phyloP scores from a whole-genome alignment of 1,140 invertebrate species.

The Pogonognathellus flavescens region DNA sequence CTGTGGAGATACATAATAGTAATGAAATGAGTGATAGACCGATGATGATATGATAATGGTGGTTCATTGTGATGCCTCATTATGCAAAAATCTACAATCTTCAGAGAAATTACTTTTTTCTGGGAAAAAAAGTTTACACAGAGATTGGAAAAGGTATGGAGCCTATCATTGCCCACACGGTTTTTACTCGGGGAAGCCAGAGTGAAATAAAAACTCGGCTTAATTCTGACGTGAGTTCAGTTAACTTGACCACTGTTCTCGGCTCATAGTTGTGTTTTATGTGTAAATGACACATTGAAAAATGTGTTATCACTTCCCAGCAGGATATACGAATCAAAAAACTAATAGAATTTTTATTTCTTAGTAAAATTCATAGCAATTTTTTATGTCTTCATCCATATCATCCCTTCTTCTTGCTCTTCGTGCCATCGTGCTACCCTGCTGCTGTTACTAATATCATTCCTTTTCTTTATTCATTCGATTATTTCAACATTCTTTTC shows the following conservation, averaged over 20 bases:
- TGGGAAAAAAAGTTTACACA: not conserved
- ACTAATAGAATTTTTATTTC: conserved; percentile 60
- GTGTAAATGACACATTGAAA: conserved; percentile 60
- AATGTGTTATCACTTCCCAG: conserved; percentile 63
- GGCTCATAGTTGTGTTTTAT: not conserved
- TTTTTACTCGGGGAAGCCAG: not conserved
- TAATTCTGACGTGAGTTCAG: conserved; percentile 31
- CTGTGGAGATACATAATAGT: not conserved
- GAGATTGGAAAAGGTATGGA: not conserved
- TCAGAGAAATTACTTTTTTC: conserved; percentile 49
- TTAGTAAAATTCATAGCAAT: conserved; percentile 50
- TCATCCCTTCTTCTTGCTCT: not conserved
- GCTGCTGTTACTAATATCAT: conserved; percentile 46
- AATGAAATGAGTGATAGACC: conserved; percentile 50
- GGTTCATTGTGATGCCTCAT: conserved; percentile 54
- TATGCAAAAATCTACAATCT: conserved; percentile 57
- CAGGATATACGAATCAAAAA: conserved; percentile 60
- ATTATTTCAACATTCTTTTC: conserved; percentile 35
- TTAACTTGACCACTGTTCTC: conserved; percentile 17
- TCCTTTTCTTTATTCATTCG: conserved; percentile 45
- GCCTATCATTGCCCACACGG: not conserved
- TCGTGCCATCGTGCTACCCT: conserved; percentile 20
- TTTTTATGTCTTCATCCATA: conserved; percentile 44
- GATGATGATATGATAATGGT: conserved; percentile 52
- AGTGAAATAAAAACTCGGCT: not conserved